phyloP scores from a whole-genome alignment of 2,888 invertebrate genomes.

The Xestia rhomboidea region DNA sequence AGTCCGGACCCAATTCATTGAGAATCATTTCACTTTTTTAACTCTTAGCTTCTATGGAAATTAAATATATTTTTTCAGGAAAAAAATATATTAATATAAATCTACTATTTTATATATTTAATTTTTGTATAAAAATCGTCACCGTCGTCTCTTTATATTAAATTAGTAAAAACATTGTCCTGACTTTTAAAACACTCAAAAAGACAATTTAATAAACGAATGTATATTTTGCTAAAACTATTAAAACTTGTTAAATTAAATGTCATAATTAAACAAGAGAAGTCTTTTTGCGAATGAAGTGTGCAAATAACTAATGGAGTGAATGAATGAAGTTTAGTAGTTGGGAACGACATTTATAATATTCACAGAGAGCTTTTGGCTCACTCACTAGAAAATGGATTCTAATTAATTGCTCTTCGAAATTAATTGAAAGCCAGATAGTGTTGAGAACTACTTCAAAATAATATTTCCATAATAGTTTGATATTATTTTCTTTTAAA shows the following conservation, averaged over 20 bases:
- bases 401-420: conserved; percentile 33
- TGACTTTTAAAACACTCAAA: background rate
- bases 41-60: background rate
- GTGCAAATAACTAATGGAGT: conserved; percentile 10
- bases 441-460: conserved; percentile 18
- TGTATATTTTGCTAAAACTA: background rate
- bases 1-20: too few relatives aligned
- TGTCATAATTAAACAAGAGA: conserved; percentile 5
- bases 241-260: background rate
- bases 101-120: too few relatives aligned
- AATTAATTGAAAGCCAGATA: conserved; percentile 10
- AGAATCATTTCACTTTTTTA: too few relatives aligned
- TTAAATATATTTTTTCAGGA: background rate
- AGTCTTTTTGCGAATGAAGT: background rate
- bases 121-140: too few relatives aligned
- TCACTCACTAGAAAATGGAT: conserved; percentile 21
- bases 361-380: conserved; percentile 5
- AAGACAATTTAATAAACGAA: background rate
- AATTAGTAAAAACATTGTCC: background rate
- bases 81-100: too few relatives aligned
- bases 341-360: conserved; percentile 18
- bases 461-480: background rate
- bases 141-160: too few relatives aligned
- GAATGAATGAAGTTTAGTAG: background rate
- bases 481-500: background rate